Conservation (phyloP, 2,113 vertebrate species). For the Malurus alboscapulatus region DNA sequence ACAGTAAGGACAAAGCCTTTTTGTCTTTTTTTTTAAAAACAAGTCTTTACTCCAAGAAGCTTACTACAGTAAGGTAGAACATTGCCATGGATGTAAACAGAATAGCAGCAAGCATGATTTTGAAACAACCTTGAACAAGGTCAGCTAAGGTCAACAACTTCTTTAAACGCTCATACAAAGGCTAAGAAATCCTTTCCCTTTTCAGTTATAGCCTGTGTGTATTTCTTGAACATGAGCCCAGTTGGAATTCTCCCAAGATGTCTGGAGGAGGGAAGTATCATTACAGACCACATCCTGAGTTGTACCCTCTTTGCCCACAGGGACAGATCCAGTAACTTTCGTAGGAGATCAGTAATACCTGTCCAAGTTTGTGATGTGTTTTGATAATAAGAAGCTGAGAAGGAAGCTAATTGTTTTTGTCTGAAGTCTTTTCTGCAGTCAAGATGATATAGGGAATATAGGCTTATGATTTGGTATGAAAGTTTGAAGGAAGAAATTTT, state of each 20-base stretch:
- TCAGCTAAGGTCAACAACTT: neutral
- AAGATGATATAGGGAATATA: neutral
- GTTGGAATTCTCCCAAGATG: neutral
- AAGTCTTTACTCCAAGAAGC: neutral
- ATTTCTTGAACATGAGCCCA: neutral
- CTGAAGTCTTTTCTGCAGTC: neutral
- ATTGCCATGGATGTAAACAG: neutral
- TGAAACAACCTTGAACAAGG: neutral
- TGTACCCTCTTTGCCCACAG: neutral
- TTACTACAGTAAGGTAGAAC: neutral
- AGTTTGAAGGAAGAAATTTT: neutral
- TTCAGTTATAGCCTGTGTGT: neutral
- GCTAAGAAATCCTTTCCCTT: neutral
- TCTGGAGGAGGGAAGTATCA: neutral
- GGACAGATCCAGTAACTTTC: neutral
- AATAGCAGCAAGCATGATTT: neutral
- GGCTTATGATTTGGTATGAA: neutral
- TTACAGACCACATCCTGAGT: neutral
- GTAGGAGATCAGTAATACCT: neutral
- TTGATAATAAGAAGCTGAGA: neutral
- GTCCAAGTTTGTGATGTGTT: neutral
- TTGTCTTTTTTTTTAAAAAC: neutral
- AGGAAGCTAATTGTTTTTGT: neutral
- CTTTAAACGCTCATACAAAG: neutral
- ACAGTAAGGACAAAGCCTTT: neutral